Evolutionary conservation across 2,113 vertebrate genomes (phyloP).

Genomic region (Parus major): DNA sequence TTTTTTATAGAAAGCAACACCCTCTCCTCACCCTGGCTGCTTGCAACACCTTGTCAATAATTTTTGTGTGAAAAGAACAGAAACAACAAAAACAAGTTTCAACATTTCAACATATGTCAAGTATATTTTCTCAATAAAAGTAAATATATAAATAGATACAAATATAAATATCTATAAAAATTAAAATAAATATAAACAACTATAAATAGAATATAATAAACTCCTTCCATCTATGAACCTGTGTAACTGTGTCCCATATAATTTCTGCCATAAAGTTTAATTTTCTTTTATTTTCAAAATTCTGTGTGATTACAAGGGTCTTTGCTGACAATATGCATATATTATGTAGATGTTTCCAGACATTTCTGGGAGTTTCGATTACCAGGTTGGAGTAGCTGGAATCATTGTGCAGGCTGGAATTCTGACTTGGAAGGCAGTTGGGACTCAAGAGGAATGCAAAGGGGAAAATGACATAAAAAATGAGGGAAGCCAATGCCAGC

Average conservation of each 20-base stretch:
- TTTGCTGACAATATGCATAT: neutral
- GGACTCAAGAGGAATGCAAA: neutral
- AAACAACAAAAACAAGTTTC: neutral
- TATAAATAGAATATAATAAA: neutral
- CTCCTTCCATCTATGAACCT: accelerated
- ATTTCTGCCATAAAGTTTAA: neutral
- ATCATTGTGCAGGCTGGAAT: neutral
- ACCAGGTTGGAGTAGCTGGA: neutral
- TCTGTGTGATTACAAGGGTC: neutral
- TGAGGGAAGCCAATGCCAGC: neutral
- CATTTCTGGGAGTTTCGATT: neutral
- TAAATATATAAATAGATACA: neutral
- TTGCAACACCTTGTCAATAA: neutral
- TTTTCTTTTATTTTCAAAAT: neutral
- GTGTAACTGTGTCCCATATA: neutral
- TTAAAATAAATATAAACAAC: neutral
- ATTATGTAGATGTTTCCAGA: neutral
- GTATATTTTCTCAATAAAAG: neutral
- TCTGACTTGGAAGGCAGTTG: neutral
- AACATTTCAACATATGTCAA: too few relatives aligned
- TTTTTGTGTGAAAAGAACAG: neutral
- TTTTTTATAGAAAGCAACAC: neutral
- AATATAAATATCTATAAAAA: neutral
- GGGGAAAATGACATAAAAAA: neutral
- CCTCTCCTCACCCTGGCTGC: neutral